Evolutionary conservation across 2,888 invertebrate genomes (phyloP).

Genomic region (Oscheius sp.): DNA sequence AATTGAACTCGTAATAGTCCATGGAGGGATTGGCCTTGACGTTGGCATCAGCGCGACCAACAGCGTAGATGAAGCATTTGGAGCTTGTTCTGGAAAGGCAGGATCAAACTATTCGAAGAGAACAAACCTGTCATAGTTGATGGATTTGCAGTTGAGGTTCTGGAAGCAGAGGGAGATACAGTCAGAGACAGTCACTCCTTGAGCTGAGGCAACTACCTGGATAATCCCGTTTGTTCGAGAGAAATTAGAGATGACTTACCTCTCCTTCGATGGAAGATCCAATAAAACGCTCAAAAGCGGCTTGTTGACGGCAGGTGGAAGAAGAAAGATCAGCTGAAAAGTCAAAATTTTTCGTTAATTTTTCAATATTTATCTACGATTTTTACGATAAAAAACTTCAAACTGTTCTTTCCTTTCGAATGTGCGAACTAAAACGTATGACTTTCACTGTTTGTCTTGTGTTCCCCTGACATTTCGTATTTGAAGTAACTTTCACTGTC

Average conservation of each 20-base stretch:
- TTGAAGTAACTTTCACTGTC: no score
- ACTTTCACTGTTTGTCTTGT: no score
- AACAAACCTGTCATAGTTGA: constrained; percentile 68
- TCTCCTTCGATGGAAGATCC: constrained; percentile 69
- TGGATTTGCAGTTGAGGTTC: constrained; percentile 70
- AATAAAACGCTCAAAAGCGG: constrained; percentile 70
- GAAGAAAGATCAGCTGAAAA: constrained; percentile 69
- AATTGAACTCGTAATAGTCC: constrained; percentile 71
- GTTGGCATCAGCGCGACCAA: constrained; percentile 63
- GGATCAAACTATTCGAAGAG: background rate
- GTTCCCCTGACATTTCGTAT: no score
- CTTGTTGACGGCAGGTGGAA: constrained; percentile 70
- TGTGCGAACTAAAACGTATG: no score
- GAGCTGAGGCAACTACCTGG: constrained; percentile 68
- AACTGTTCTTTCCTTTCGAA: no score
- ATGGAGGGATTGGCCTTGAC: constrained; percentile 68
- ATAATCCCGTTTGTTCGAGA: background rate
- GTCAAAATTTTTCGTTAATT: background rate
- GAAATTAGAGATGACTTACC: no score
- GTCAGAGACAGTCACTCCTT: constrained; percentile 69
- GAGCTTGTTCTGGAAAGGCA: constrained; percentile 57
- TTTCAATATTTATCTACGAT: no score
- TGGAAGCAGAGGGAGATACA: constrained; percentile 71
- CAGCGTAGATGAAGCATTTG: constrained; percentile 69
- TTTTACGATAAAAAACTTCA: no score